Base-by-base conservation (phyloP, 2,797 vertebrate genomes). In the Botia kubotai region DNA sequence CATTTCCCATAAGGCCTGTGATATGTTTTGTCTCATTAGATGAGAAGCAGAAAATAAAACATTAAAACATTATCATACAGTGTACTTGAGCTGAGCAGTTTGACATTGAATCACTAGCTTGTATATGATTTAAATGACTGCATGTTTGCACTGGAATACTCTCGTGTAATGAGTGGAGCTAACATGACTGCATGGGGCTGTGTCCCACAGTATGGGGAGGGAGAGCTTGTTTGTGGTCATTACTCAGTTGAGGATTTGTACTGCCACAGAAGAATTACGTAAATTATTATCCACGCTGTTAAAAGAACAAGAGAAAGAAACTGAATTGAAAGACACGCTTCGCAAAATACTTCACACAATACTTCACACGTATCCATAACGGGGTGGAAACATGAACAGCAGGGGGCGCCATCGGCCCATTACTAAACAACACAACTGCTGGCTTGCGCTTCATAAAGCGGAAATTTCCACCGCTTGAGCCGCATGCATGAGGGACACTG, bases 381-480 rank as follows among this genome's bases (percentile, higher is more conserved):
- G 86, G 82, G 86, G 84, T 23, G 6, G 4, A 2, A 11, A 5
- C 13, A 0, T 39, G 80, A 68, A 29, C 93, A 91, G 84, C 75
- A n/a, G 90, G 67, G 85, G 91, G 90, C 55, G 75, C 84, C 39
- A 53, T 84, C 76, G 66, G 11, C 21, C 86, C 53, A 77, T 58
- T 39, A 69, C 86, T 81, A 70, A 79, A 65, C n/a, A 65, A 76
- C 79, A 39, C 4, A 2, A 14, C 43, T 66, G 36, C 36, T 63
- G 36, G 33, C 53, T 69, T 85, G 80, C 53, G 69, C 46, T 86
- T 82, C 80, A 84, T 84, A 16, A 86, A 81, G 88, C 78, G 91
- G 87, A 93, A 93, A 92, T 93, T 94, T 94, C 93, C 93, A 92
- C 89, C 82, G 19, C 73, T 85, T 85, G 83, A 72, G 57, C 83